Evolutionary conservation across 1,140 invertebrate genomes (phyloP).

Genomic region (Diuraphis noxia): DNA sequence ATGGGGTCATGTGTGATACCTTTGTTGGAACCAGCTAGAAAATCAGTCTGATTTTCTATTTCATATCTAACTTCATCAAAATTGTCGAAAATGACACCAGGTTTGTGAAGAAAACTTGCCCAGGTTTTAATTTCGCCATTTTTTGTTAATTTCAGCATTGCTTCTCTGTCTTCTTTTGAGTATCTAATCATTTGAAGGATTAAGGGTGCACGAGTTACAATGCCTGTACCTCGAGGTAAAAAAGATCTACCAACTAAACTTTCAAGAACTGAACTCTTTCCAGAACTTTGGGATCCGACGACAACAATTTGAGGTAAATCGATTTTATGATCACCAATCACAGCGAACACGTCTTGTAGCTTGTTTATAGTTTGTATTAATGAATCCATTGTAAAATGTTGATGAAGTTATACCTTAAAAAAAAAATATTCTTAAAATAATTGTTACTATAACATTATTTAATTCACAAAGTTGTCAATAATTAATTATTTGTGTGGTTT

Average conservation of each 20-base stretch:
- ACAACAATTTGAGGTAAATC: slow-evolving; percentile 55
- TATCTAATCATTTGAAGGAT: slow-evolving; percentile 55
- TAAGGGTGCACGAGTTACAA: slow-evolving; percentile 56
- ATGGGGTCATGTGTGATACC: slow-evolving; percentile 74
- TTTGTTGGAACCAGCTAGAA: slow-evolving; percentile 73
- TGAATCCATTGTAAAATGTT: slow-evolving; percentile 53
- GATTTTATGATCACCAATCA: slow-evolving; percentile 49
- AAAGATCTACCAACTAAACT: slow-evolving; percentile 56
- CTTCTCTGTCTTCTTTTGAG: neutral
- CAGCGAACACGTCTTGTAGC: slow-evolving; percentile 56
- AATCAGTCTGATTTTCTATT: slow-evolving; percentile 75
- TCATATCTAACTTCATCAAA: slow-evolving; percentile 72
- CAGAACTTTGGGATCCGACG: slow-evolving; percentile 60
- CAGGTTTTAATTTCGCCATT: slow-evolving; percentile 76
- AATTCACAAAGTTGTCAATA: too few species aligned
- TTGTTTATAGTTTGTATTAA: slow-evolving; percentile 55
- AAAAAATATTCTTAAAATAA: too few species aligned
- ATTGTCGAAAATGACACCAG: slow-evolving; percentile 70
- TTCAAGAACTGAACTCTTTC: slow-evolving; percentile 58
- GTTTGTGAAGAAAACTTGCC: slow-evolving; percentile 74
- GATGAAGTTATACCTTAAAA: too few species aligned
- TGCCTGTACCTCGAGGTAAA: slow-evolving; percentile 55
- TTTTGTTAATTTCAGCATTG: slow-evolving; percentile 61
- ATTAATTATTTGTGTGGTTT: too few species aligned
- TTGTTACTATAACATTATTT: too few species aligned